phyloP scores from a whole-genome alignment of 2,888 invertebrate genomes.

The Dyspetes luteomarginatus region DNA sequence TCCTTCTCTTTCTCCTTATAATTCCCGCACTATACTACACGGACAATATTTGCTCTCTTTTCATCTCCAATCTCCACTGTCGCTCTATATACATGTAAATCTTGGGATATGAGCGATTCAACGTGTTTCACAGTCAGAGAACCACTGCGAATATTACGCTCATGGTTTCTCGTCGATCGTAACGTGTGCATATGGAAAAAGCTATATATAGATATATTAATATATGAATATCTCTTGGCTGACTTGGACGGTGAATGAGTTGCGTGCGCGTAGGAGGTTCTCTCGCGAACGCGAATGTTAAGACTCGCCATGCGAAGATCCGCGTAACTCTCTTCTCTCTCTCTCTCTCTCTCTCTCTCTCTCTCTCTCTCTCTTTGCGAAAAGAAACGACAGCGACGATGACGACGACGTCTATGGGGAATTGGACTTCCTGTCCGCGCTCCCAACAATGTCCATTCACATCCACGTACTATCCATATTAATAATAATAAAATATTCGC shows the following conservation, averaged over 20 bases:
- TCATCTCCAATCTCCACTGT: slow-evolving; percentile 2
- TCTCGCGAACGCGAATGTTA: slow-evolving; percentile 65
- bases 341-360: slow-evolving; percentile 22
- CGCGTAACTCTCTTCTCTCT: slow-evolving; percentile 76
- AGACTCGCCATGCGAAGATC: slow-evolving; percentile 82
- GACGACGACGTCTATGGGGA: slow-evolving; percentile 70
- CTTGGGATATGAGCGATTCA: slow-evolving; percentile 30
- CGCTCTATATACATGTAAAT: slow-evolving; percentile 10
- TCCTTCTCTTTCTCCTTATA: slow-evolving; percentile 44
- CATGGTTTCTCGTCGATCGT: slow-evolving; percentile 47
- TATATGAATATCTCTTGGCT: slow-evolving; percentile 14
- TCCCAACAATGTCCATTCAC: slow-evolving; percentile 48
- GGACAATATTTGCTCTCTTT: neutral
- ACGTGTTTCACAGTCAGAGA: slow-evolving; percentile 23
- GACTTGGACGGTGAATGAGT: slow-evolving; percentile 73
- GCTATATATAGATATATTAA: slow-evolving; percentile 4
- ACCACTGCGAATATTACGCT: slow-evolving; percentile 28
- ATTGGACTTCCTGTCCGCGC: slow-evolving; percentile 81
- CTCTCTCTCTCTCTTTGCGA: slow-evolving; percentile 8
- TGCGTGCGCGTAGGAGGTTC: slow-evolving; percentile 82
- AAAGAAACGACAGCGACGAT: slow-evolving; percentile 40
- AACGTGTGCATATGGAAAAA: slow-evolving; percentile 45
- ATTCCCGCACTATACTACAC: slow-evolving; percentile 14
- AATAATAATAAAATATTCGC: slow-evolving; percentile 19
- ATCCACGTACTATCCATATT: slow-evolving; percentile 39